Base-by-base conservation (phyloP, 2,113 vertebrate genomes). In the Sitta europaea region DNA sequence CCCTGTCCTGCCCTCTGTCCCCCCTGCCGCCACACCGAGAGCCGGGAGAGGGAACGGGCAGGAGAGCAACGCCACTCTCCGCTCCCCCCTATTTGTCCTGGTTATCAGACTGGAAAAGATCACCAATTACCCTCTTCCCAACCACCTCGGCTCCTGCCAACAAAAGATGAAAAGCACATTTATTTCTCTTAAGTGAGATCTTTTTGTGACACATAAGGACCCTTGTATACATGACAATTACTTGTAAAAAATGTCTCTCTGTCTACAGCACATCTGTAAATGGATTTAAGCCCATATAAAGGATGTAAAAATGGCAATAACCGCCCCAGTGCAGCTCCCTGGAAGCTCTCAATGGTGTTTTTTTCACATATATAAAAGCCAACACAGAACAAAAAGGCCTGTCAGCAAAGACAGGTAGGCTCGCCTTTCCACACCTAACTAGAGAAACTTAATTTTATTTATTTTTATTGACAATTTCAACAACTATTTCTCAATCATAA, bases 391-490 rank as follows among this genome's bases (percentile, higher is more conserved):
- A 96, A 96, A 97, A 96, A 91, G 51, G 86, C 78, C 91, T 96
- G 91, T 95, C 63, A 74, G 92, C 90, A 76, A 94, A 90, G 91
- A 89, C 94, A 89, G 89, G 85, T 57, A 90, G 66, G 76, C 70
- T 90, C 3, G 70, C 53, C 84, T 90, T 79, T 79, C 87, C 92
- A 55, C 88, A 80, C 92, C 93, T 91, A 94, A 92, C 88, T 67
- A 83, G 72, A 80, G 58, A 65, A 83, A 86, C 94, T 95, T 93
- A 83, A 96, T 97, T 96, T 97, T 97, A 96, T 97, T 98, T 97
- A 97, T 97, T 97, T 97, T 96, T 97, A 97, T 96, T 95, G 95
- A 92, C 96, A 95, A 83, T 97, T 97, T 88, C 94, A 73, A 85
- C 57, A 70, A 96, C 96, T 53, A 66, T 91, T 97, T 96, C 95